phyloP scores from a whole-genome alignment of 1,140 invertebrate species.

The Plectrocnemia conspersa region DNA sequence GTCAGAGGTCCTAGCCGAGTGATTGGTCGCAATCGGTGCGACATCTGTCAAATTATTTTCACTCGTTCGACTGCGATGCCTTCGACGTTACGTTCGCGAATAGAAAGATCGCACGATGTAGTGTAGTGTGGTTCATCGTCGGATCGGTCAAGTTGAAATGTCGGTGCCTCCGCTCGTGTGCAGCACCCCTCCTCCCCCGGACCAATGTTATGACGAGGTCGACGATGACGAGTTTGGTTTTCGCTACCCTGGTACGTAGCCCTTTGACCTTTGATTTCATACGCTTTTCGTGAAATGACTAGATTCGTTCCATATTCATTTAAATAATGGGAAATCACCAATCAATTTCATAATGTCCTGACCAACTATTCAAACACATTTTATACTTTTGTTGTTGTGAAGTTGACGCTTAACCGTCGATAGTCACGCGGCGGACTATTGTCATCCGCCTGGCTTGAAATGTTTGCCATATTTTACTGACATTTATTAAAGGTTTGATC shows the following conservation, averaged over 20 bases:
- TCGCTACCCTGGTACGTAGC: conserved; percentile 46
- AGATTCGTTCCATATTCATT: conserved; percentile 6
- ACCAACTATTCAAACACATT: too few species aligned
- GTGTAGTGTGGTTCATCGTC: neutral
- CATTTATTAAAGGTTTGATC: too few species aligned
- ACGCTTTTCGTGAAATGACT: neutral
- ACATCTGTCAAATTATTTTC: neutral
- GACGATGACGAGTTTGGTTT: conserved; percentile 47
- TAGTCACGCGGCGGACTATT: too few species aligned
- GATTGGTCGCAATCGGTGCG: neutral
- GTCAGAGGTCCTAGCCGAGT: neutral
- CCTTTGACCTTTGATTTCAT: conserved; percentile 1
- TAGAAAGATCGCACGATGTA: neutral
- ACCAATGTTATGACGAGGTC: conserved; percentile 49
- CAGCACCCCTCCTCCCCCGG: conserved; percentile 49
- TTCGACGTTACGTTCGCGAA: too few species aligned
- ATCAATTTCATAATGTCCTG: neutral
- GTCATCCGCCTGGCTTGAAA: too few species aligned
- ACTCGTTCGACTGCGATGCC: conserved; percentile 2
- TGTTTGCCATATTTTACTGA: too few species aligned
- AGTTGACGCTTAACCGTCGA: too few species aligned
- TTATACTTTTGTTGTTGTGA: too few species aligned
- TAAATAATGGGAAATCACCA: neutral
- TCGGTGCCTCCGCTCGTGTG: conserved; percentile 52
- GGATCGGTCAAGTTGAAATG: conserved; percentile 36